These are phyloP conservation scores for Therioaphis trifolii DNA, from an alignment of 2,888 invertebrate species.

Conservation along the genomic window DNA sequence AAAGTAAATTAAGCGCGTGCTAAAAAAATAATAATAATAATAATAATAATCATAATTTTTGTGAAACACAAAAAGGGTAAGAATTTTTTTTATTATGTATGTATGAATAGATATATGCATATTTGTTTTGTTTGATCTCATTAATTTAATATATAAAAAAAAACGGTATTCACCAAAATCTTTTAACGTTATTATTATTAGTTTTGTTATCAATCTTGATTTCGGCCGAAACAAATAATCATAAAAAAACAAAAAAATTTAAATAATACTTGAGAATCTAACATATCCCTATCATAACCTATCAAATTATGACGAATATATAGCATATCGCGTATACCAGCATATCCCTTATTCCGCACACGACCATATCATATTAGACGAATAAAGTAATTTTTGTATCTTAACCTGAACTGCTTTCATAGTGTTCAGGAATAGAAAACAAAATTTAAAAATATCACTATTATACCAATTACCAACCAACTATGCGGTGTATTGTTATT, in stretches of 20 bases:
- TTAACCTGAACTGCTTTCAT: neutral
- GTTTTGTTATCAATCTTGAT: conserved; percentile 27
- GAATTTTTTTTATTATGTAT: conserved; percentile 34
- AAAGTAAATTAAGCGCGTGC: conserved; percentile 27
- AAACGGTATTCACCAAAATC: neutral
- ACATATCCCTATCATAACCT: conserved; percentile 50
- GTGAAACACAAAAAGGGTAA: conserved; percentile 60
- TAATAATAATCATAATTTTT: conserved; percentile 52
- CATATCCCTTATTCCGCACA: conserved; percentile 47
- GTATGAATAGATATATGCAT: conserved; percentile 15
- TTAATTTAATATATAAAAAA: conserved; percentile 38
- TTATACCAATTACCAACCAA: neutral
- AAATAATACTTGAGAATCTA: conserved; percentile 47
- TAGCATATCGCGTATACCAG: conserved; percentile 36
- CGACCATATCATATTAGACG: conserved; percentile 52
- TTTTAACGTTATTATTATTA: neutral
- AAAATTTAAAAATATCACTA: neutral
- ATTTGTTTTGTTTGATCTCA: conserved; percentile 60
- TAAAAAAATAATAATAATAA: conserved; percentile 23
- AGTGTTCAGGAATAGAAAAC: neutral
- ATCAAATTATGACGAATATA: conserved; percentile 11
- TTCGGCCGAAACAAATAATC: conserved; percentile 16
- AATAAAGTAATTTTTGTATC: neutral
- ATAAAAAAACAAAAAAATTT: too few species aligned
- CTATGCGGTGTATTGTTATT: neutral